Base-by-base conservation (phyloP, 2,797 vertebrate species). In the Intellagama lesueurii region DNA sequence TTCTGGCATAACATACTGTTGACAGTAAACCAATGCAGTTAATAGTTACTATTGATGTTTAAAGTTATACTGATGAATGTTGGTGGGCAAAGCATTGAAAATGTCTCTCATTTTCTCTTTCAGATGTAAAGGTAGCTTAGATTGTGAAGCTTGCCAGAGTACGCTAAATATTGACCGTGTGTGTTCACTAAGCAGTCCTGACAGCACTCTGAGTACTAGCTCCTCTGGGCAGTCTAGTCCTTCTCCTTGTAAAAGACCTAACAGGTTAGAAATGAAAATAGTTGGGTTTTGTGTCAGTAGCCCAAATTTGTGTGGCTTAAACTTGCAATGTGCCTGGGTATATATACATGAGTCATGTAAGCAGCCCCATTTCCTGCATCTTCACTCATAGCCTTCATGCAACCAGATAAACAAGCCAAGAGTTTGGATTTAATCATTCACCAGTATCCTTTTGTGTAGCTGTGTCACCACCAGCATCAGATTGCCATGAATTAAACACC, bases 101-200 rank as follows among this genome's bases (percentile, higher is more conserved):
- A 76, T 87, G 72, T 85, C 56, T 64, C 19, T 94, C 5, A 81
- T 56, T 76, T 86, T 92, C 81, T 91, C 83, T 82, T 68, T 80
- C 87, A 99, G 99, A 94, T 99, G 99, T 95, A 98, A 99, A 94
- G 98, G 98, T 32, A 98, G 97, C 95, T 96, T 98, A 26, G 98
- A 98, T 92, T 99, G 99, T 91, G 98, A 99, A 96, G 98, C 99
- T 4, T 99, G 99, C 96, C 98, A 98, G 96, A 99, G 98, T 96
- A 99, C 98, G 7, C 97, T 99, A 96, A 98, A 98, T 94, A 99
- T 99, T 86, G 98, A 99, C 92, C 98, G 99, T 0, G 98, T 99
- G 87, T 99, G 99, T 94, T 99, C 99, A 22, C 96, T 99, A 89
- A 99, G 99, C 95, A 99, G 99, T 93, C 99, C 99, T 0, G 98